Evolutionary conservation across 1,140 invertebrate genomes (phyloP), one percentile per base, ranked within the genome.

Genomic region (Neotoxoptera formosana): DNA sequence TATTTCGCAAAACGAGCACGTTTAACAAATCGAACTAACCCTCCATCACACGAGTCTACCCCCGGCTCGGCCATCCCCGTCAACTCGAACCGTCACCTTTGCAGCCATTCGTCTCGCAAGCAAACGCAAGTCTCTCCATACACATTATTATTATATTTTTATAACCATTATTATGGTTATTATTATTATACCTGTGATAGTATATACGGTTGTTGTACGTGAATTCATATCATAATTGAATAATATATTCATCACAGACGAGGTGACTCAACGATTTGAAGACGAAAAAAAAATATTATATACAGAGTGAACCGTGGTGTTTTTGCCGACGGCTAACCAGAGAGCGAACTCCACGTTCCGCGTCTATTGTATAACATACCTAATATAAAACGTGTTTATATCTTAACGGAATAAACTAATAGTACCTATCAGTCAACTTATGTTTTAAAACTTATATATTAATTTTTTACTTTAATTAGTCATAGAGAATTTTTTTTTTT

Each of bases 1-100:
- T 93, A 93, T 93, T 93, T 93, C 34, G 91, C 48, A 93, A 93
- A 93, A 93, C 91, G 91, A 83, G 91, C 91, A 93, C 91, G 91
- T 93, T 93, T 93, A 93, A 86, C 81, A 93, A 93, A 93, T 93
- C 91, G 91, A 93, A 93, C 91, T 84, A 84, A 86, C 36, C 91
- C 91, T 84, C 81, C 81, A 41, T 56, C 91, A 56, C 36, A 84
- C 34, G 41, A 48, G 34, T 56, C n/a, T 23, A 23, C 47, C 45
- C 21, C 7, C 45, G n/a, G 14, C 47, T 48, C 25, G n/a, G 36
- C 30, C 47, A 11, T 23, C 30, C 20, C 36, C 6, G 23, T 67
- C 45, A 11, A 67, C 51, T 23, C 41, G 45, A 47, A 41, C 53
- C 51, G 36, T 51, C 25, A 41, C 56, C 90, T 36, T 25, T 76